Evolutionary conservation across 2,888 invertebrate species (phyloP).

Genomic region (Epiblema foenella): DNA sequence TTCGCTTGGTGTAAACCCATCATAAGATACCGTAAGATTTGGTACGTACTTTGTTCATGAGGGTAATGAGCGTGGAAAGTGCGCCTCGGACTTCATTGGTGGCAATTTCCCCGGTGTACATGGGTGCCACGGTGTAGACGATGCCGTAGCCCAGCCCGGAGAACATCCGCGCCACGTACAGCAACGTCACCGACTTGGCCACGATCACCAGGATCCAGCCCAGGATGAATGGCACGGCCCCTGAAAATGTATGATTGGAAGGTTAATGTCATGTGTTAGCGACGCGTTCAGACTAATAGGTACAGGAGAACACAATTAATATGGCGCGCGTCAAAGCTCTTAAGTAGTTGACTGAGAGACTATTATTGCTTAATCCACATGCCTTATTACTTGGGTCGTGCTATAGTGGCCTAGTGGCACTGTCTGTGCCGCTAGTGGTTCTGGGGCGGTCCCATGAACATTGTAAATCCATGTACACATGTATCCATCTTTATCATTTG

Average conservation of each 20-base stretch:
- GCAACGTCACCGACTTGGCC: constrained; percentile 81
- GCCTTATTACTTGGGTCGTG: too few species aligned
- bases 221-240: constrained; percentile 85
- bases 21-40: not conserved
- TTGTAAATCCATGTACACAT: too few species aligned
- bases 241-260: constrained; percentile 46
- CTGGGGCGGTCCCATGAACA: too few species aligned
- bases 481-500: too few species aligned
- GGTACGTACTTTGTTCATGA: constrained; percentile 81
- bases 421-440: too few species aligned
- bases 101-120: constrained; percentile 87
- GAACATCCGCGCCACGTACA: constrained; percentile 86
- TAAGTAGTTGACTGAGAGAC: too few species aligned
- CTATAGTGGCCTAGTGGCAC: too few species aligned
- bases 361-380: too few species aligned
- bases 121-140: constrained; percentile 86
- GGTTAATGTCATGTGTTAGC: not conserved
- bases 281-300: too few species aligned
- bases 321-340: too few species aligned
- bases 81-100: constrained; percentile 86
- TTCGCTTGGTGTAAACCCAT: not conserved
- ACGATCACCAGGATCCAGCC: constrained; percentile 87
- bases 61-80: constrained; percentile 86
- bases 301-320: too few species aligned
- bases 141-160: constrained; percentile 87